Base-by-base conservation (phyloP, 2,797 vertebrate genomes). In the Echiichthys vipera region DNA sequence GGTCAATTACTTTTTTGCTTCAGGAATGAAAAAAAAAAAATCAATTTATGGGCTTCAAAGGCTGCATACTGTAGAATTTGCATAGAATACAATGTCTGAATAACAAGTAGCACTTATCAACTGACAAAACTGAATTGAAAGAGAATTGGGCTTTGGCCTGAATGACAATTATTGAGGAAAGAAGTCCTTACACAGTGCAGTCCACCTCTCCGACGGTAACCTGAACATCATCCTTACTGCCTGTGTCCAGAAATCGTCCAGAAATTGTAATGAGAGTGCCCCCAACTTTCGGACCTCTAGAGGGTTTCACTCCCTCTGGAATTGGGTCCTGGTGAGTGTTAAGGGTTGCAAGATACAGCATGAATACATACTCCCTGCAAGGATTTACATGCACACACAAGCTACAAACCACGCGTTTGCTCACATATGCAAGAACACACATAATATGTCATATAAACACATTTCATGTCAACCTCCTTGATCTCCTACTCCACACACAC, bases 201-300 rank as follows among this genome's bases (percentile, higher is more conserved):
- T 89, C 91, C 87, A 96, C 93, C 13, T 46, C 84, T n/a, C 87
- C 95, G 0, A 98, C 88, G 29, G 84, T 87, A 87, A 99, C 95
- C 15, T 78, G 85, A 68, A 99, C 90, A 30, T 99, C 98, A 15
- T 96, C 94, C 73, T 90, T 92, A 61, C 96, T 98, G 70, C 96
- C 97, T 0, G 96, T 98, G 78, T 96, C 89, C 79, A 99, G 81
- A 78, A 95, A 77, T 2, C 0, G 59, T 43, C 98, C 98, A 1
- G 13, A 90, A 86, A 99, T 97, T 53, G 96, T 97, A 81, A 99
- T 93, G 4, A 91, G 89, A 3, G 97, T 99, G 40, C 98, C 98
- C 1, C 98, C 98, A 0, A 92, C 95, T 94, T 87, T 95, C 57
- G 69, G 96, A 89, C 86, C 97, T 90, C 55, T 93, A 65, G 63